Conservation (phyloP, 2,797 vertebrate species). For the Lepilemur ruficaudatus region DNA sequence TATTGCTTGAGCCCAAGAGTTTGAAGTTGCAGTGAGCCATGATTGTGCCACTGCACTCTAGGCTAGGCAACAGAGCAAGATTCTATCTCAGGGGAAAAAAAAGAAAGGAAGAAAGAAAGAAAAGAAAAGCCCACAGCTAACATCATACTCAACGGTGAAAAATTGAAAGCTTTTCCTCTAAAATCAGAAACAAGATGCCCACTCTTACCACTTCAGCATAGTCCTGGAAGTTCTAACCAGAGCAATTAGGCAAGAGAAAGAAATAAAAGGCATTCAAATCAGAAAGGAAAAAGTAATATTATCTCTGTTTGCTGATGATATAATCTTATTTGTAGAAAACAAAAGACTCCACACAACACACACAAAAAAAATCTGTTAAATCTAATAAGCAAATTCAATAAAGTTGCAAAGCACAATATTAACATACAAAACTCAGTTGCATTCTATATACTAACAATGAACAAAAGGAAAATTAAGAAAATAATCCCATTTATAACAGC, state of each 20-base stretch:
- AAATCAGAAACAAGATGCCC: background rate
- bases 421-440: background rate
- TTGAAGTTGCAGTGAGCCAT: background rate
- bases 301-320: background rate
- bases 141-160: background rate
- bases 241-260: background rate
- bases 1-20: background rate
- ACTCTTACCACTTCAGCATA: background rate
- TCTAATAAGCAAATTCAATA: background rate
- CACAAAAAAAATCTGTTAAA: no score
- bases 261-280: background rate
- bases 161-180: background rate
- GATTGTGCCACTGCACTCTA: background rate
- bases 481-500: no score
- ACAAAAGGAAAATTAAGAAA: background rate
- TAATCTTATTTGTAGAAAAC: background rate
- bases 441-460: no score
- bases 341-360: background rate
- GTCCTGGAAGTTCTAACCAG: background rate
- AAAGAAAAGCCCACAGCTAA: background rate
- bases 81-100: background rate
- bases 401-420: background rate
- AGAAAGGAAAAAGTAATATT: background rate
- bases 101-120: background rate
- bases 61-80: background rate